Evolutionary conservation across 2,113 vertebrate genomes (phyloP).

Genomic region (Paradoxurus hermaphroditus): DNA sequence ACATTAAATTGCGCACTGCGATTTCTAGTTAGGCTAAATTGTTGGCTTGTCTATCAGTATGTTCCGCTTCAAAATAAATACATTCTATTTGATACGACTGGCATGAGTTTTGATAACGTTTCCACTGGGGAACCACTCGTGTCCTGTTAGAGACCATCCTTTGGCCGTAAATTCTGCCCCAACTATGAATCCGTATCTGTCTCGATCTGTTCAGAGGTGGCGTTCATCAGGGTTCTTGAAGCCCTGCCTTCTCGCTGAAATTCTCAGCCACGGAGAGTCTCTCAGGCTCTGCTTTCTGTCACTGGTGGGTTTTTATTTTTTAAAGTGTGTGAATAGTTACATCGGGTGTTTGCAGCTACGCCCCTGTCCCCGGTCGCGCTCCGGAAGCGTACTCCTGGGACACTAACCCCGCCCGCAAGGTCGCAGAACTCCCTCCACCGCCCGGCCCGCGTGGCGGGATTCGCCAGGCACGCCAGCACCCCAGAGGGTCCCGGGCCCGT

Average conservation of each 20-base stretch:
- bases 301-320: neutral
- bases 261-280: neutral
- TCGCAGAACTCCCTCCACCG: too few species aligned
- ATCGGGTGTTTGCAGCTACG: neutral
- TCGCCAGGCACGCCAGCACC: neutral
- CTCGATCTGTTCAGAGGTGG: neutral
- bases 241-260: neutral
- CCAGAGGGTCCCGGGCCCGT: too few species aligned
- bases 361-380: too few species aligned
- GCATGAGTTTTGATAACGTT: neutral
- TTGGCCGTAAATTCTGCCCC: neutral
- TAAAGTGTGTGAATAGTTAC: neutral
- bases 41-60: neutral
- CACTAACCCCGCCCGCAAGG: too few species aligned
- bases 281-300: neutral
- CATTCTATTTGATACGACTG: conserved; percentile 22
- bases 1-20: neutral
- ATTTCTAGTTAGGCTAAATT: conserved; percentile 15
- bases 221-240: neutral
- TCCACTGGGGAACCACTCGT: neutral
- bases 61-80: conserved; percentile 47
- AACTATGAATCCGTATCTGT: neutral
- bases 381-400: too few species aligned
- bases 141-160: neutral
- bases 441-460: neutral